Conservation (phyloP, 2,113 vertebrate species). For the Siniperca knerii region DNA sequence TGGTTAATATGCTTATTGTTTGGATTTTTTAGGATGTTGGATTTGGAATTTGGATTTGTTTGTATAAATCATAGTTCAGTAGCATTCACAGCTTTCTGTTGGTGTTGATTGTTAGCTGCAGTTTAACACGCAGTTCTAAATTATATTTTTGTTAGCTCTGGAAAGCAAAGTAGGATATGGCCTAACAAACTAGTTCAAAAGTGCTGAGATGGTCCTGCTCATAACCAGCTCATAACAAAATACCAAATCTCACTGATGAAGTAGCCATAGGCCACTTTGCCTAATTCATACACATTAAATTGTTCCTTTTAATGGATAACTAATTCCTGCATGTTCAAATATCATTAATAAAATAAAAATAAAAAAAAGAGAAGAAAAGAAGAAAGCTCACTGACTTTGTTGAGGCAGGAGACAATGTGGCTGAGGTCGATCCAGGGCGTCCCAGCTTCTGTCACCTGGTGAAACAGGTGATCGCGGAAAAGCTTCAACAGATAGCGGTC, state of each 20-base stretch:
- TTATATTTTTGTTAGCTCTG: background rate
- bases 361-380: background rate
- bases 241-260: background rate
- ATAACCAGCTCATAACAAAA: conserved; percentile 5
- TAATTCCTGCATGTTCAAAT: background rate
- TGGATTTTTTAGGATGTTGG: background rate
- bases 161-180: background rate
- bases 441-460: conserved; percentile 98
- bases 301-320: background rate
- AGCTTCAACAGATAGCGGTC: conserved; percentile 99
- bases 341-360: background rate
- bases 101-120: background rate
- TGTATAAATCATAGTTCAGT: background rate
- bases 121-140: background rate
- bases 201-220: background rate
- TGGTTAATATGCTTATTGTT: background rate
- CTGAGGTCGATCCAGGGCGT: conserved; percentile 99
- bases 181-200: background rate
- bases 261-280: background rate
- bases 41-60: background rate
- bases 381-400: conserved; percentile 89
- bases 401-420: conserved; percentile 99
- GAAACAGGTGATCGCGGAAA: conserved; percentile 99
- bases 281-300: background rate
- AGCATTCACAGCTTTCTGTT: background rate